Evolutionary conservation across 2,113 vertebrate genomes (phyloP), one percentile per base, ranked within the genome.

Genomic region (Osmerus mordax): DNA sequence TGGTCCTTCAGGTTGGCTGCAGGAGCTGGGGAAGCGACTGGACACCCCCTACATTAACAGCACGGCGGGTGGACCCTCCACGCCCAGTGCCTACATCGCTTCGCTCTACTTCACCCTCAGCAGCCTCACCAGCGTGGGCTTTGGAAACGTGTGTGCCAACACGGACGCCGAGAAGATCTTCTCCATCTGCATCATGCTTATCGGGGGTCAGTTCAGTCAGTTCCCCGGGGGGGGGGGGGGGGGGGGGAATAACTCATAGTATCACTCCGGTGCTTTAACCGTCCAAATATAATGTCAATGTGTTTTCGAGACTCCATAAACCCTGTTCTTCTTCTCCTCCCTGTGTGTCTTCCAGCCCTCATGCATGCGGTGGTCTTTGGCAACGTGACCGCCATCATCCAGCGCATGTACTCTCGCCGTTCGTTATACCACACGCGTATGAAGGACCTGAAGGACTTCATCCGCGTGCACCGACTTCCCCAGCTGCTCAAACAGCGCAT

Each of bases 351-450:
- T 73, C 8, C 88, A 98, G 97, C 97, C 0, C 86, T 99, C 87
- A 98, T 99, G 97, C 97, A 98, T 1, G 97, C 97, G 0, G 96
- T 99, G 47, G 97, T 99, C 73, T 99, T 99, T 0, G 97, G 97
- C 28, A 98, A 98, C 0, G 97, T 98, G 74, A 98, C 97, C 0
- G 97, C 97, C 89, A 97, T 99, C 87, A 98, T 99, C 89, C 97
- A 99, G 92, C 96, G 97, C 84, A 97, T 99, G 97, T 98, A 99
- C 83, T 96, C 95, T 0, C 94, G 97, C 1, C 96, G 96, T 41
- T 98, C 97, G 0, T 94, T 98, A 80, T 99, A 99, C 88, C 97
- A 98, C 90, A 96, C 95, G 3, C 94, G 95, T 72, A 95, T 97
- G 94, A 98, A 96, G 87, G 97, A 99, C 83, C 94, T 99, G 61